These are phyloP conservation scores for Sarcoramphus papa DNA, from an alignment of 2,797 vertebrate species.

Conservation along the genomic window DNA sequence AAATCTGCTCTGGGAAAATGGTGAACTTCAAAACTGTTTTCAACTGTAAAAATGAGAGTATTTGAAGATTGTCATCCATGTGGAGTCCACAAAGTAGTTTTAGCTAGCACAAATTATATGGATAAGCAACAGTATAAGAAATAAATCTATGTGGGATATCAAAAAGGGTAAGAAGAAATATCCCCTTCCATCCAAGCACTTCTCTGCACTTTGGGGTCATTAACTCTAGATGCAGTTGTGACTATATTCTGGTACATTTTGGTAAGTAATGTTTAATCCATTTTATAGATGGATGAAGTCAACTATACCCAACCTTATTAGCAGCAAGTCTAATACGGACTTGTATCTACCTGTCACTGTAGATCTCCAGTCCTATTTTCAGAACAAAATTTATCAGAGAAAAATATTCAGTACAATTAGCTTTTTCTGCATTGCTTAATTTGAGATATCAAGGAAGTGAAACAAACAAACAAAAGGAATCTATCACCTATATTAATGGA, in stretches of 20 bases:
- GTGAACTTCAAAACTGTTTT: not conserved
- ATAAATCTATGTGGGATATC: not conserved
- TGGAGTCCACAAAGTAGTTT: not conserved
- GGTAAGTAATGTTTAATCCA: constrained; percentile 19
- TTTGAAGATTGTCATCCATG: not conserved
- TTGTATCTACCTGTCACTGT: not conserved
- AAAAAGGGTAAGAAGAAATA: not conserved
- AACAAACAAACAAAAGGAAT: not conserved
- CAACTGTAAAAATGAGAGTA: not conserved
- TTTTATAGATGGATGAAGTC: not conserved
- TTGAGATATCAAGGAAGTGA: not conserved
- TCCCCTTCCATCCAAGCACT: not conserved
- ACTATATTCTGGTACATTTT: not conserved
- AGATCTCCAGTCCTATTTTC: not conserved
- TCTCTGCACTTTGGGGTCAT: not conserved
- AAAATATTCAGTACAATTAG: constrained; percentile 10
- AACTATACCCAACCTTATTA: not conserved
- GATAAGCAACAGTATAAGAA: not conserved
- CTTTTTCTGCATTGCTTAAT: not conserved
- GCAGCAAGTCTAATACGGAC: not conserved
- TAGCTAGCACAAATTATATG: not conserved
- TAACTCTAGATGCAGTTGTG: not conserved
- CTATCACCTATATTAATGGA: constrained; percentile 71
- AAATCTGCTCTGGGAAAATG: not conserved
- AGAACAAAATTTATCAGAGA: constrained; percentile 5